Conservation (phyloP, 2,797 vertebrate species). For the Gallinago nigripennis region DNA sequence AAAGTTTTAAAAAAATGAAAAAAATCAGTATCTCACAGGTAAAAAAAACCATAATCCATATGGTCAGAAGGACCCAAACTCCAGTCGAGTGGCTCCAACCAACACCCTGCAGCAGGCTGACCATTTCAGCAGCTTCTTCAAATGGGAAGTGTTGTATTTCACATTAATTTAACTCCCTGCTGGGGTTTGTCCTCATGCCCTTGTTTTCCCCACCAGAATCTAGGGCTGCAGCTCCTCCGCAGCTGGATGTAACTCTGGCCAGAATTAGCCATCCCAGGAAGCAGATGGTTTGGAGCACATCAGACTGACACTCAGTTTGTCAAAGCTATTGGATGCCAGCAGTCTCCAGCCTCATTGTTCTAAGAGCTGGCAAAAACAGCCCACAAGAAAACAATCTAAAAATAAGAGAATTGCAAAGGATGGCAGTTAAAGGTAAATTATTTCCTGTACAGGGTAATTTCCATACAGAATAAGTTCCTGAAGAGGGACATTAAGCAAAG, state of each 20-base stretch:
- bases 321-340: not conserved
- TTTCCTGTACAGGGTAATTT: conserved; percentile 30
- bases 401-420: not conserved
- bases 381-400: not conserved
- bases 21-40: not conserved
- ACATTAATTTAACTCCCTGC: not conserved
- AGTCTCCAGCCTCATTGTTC: not conserved
- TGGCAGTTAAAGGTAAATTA: conserved; percentile 29
- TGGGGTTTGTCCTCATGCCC: not conserved
- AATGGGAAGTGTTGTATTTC: not conserved
- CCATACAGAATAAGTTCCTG: not conserved
- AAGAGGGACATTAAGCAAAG: not conserved
- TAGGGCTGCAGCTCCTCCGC: not conserved
- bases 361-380: not conserved
- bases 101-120: not conserved
- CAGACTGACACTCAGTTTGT: not conserved
- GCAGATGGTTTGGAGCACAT: not conserved
- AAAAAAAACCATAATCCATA: accelerated
- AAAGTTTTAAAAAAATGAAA: not conserved
- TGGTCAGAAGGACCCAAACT: not conserved
- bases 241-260: not conserved
- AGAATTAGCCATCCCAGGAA: not conserved
- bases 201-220: not conserved
- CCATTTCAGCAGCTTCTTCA: not conserved
- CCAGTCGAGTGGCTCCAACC: not conserved